Evolutionary conservation across 2,888 invertebrate species (phyloP), one percentile per base, ranked within the genome.

Genomic region (Eugnorisma glareosa): DNA sequence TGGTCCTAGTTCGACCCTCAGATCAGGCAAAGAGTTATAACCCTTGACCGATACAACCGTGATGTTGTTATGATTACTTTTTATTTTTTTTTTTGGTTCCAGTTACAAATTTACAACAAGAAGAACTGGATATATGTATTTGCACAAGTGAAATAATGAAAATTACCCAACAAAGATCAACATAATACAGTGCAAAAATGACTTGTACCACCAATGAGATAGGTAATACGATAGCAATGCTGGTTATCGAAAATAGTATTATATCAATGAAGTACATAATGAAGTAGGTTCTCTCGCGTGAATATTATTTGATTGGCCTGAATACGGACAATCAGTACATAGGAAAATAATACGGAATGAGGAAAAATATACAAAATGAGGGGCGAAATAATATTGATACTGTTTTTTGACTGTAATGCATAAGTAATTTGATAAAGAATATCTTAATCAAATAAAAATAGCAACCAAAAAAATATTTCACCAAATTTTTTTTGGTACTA

Each of bases 291-390:
- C 31, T 24, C 68, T 64, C 40, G n/a, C 28, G 68, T 81, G 37
- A 69, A 73, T 73, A 73, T 77, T 73, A 77, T 82, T 82, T 73
- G 72, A 82, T 77, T 81, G 72, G 24, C 73, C 35, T 54, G 15
- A 73, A 67, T 77, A 61, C 37, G 21, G 24, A 70, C 61, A 67
- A 63, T 72, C 75, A 71, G 54, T 57, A 35, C 2, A 18, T 43
- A 43, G 8, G 28, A 64, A 69, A 66, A 69, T 72, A 18, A 68
- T 68, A 68, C 0, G 1, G 18, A 0, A 40, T 13, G 7, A 67
- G 66, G 31, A 67, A 66, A 77, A 54, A 66, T 54, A 48, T 70
- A 48, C 61, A 40, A 70, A 80, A 74, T 61, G 10, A 35, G 69
- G 10, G 4, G 24, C 15, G 40, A 72, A 77, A 51, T 43, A 37